Conservation (phyloP, 2,113 vertebrate genomes). For the Xenus cinereus region DNA sequence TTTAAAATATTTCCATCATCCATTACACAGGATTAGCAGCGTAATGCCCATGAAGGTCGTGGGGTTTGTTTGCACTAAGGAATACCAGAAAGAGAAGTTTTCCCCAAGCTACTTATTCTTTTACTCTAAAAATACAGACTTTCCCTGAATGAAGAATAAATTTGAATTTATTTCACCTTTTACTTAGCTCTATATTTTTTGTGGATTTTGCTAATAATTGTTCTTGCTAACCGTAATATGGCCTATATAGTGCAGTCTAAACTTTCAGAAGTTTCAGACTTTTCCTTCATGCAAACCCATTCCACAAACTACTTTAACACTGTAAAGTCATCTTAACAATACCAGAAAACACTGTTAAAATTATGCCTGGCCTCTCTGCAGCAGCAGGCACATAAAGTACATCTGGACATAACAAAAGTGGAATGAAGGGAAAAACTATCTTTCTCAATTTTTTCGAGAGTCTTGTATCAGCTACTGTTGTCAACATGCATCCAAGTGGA, state of each 20-base stretch:
- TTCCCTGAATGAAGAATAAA: background rate
- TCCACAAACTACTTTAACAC: background rate
- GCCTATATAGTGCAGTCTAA: background rate
- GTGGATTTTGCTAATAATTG: background rate
- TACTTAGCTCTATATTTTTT: background rate
- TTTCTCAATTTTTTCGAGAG: background rate
- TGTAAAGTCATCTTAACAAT: background rate
- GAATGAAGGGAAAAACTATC: background rate
- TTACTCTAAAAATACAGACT: background rate
- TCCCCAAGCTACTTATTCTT: background rate
- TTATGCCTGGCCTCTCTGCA: background rate
- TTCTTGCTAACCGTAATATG: background rate
- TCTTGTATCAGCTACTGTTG: background rate
- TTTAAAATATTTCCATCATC: background rate
- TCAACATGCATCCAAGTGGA: background rate
- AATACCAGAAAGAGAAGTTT: background rate
- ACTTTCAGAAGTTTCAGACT: background rate
- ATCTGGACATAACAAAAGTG: background rate
- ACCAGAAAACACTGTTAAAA: background rate
- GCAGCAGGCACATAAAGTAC: background rate
- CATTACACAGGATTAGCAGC: background rate
- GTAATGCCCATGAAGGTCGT: background rate
- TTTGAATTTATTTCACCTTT: background rate
- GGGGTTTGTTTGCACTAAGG: background rate
- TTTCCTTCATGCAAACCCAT: background rate